Evolutionary conservation across 2,113 vertebrate species (phyloP).

Genomic region (Pachypanchax playfairii): DNA sequence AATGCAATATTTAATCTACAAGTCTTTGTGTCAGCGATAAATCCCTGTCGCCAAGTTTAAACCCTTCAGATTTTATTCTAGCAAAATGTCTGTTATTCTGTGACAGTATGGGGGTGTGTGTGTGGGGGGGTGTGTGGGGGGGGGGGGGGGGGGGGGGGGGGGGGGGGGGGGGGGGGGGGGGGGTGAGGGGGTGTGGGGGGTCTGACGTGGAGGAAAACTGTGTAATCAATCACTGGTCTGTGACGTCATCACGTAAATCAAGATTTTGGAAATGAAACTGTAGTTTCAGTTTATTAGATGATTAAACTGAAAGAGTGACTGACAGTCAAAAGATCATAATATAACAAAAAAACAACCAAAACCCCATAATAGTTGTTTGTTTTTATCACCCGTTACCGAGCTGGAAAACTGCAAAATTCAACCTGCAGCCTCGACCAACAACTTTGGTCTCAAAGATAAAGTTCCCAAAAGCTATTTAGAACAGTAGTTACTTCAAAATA

Average conservation of each 20-base stretch:
- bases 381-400: not conserved
- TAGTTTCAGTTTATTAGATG: slow-evolving; percentile 31
- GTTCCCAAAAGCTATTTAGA: no score
- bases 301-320: not conserved
- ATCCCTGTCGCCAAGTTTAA: slow-evolving; percentile 73
- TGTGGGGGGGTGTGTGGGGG: no score
- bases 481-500: no score
- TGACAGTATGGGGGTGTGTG: no score
- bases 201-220: slow-evolving; percentile 16
- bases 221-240: slow-evolving; percentile 21
- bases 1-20: slow-evolving; percentile 69
- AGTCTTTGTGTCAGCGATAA: slow-evolving; percentile 79
- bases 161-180: no score
- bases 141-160: no score
- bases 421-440: no score
- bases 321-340: not conserved
- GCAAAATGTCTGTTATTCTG: slow-evolving; percentile 80
- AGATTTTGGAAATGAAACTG: slow-evolving; percentile 22
- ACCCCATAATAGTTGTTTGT: no score
- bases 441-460: no score
- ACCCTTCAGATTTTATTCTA: slow-evolving; percentile 82
- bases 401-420: no score
- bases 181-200: no score
- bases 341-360: no score
- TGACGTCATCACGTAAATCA: slow-evolving; percentile 33